Percentiles rank a stretch among this genome's conserved stretches.
These are phyloP conservation scores for Acromyrmex heyeri DNA, from an alignment of 1,140 invertebrate species.

Conservation along the genomic window DNA sequence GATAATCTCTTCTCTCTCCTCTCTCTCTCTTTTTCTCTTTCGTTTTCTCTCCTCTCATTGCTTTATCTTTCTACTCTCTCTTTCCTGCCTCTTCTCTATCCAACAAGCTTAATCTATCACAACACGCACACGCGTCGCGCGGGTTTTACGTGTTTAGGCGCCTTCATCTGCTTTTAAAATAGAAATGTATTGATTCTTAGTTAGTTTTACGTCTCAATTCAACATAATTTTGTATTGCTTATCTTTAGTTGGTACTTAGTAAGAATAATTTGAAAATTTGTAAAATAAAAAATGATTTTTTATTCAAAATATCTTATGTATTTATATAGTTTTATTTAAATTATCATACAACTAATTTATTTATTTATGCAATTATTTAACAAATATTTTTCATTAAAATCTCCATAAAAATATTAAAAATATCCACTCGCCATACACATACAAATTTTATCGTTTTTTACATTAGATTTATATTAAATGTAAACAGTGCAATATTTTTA, in stretches of 20 bases:
- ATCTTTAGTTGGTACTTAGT: neutral
- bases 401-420: neutral
- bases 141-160: constrained; percentile 14
- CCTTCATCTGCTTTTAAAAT: constrained; percentile 15
- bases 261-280: neutral
- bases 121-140: constrained; percentile 11
- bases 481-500: neutral
- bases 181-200: constrained; percentile 15
- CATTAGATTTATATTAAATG: neutral
- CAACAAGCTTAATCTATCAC: constrained; percentile 30
- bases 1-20: constrained; percentile 9
- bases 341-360: neutral
- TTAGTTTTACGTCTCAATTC: constrained; percentile 4
- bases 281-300: constrained; percentile 7
- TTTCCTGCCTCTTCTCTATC: neutral
- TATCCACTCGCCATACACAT: neutral
- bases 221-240: constrained; percentile 10
- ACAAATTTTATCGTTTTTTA: neutral
- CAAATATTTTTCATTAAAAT: neutral
- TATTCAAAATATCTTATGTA: neutral
- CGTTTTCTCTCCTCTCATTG: neutral
- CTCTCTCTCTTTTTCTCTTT: neutral
- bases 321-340: neutral
- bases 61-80: neutral
- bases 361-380: neutral